A percentile compares a stretch with the other conserved stretches of the same genome.
These are phyloP conservation scores for Altica lythri DNA, from an alignment of 2,888 invertebrate species.

Conservation along the genomic window DNA sequence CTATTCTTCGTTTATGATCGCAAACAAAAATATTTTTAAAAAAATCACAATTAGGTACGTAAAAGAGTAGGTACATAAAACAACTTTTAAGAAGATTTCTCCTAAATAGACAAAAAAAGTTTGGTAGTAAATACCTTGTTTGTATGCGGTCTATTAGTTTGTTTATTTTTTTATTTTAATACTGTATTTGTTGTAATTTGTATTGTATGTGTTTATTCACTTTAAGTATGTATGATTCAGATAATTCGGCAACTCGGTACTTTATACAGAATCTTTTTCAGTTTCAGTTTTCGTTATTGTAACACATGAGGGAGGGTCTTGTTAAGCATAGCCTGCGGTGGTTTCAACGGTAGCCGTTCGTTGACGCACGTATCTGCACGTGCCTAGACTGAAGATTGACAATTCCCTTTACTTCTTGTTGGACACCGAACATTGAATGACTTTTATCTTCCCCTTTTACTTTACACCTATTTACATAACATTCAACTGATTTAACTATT, in stretches of 20 bases:
- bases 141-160: too few relatives aligned
- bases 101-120: too few relatives aligned
- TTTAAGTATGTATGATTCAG: too few relatives aligned
- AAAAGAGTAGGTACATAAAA: too few relatives aligned
- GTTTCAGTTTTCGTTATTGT: conserved; percentile 39
- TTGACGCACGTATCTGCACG: conserved; percentile 49
- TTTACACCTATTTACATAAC: conserved; percentile 30
- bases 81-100: too few relatives aligned
- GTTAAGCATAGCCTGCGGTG: conserved; percentile 47
- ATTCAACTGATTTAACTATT: conserved; percentile 17
- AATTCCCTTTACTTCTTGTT: conserved; percentile 36
- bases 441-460: conserved; percentile 45
- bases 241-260: background rate
- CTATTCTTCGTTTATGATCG: too few relatives aligned
- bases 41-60: too few relatives aligned
- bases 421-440: conserved; percentile 38
- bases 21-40: too few relatives aligned
- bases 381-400: conserved; percentile 48
- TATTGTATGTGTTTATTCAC: too few relatives aligned
- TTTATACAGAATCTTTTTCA: conserved; percentile 12
- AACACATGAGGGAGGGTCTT: conserved; percentile 47
- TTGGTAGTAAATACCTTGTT: too few relatives aligned
- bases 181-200: too few relatives aligned
- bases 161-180: too few relatives aligned
- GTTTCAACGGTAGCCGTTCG: conserved; percentile 43